Conservation (phyloP, 2,797 vertebrate genomes). For the Geotrypetes seraphini region DNA sequence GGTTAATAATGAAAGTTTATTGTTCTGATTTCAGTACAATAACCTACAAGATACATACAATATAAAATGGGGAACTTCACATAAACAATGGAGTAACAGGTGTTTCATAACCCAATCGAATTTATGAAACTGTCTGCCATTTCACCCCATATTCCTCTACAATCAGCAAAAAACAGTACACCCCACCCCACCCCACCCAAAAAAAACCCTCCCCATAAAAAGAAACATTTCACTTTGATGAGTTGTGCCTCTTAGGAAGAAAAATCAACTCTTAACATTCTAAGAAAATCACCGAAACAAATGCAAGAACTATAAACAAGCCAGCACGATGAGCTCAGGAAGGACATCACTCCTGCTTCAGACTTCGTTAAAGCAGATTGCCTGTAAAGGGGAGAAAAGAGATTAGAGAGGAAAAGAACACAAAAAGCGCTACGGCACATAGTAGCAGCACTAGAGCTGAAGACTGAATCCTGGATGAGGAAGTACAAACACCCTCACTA, state of each 20-base stretch:
- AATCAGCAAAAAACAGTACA: slow-evolving; percentile 46
- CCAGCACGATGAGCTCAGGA: slow-evolving; percentile 48
- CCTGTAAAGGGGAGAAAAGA: slow-evolving; percentile 53
- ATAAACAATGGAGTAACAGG: slow-evolving; percentile 56
- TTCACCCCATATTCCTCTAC: slow-evolving; percentile 37
- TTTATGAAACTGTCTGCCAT: slow-evolving; percentile 38
- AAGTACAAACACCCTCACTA: no score
- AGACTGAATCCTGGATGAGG: no score
- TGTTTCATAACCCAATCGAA: slow-evolving; percentile 48
- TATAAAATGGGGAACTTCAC: slow-evolving; percentile 63
- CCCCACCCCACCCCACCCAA: slow-evolving; percentile 38
- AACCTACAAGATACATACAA: slow-evolving; percentile 65
- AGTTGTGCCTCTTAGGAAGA: slow-evolving; percentile 39
- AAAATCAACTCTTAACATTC: slow-evolving; percentile 24
- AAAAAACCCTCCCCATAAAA: slow-evolving; percentile 42
- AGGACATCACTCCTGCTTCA: slow-evolving; percentile 40
- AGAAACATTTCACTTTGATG: slow-evolving; percentile 45
- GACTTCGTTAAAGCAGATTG: slow-evolving; percentile 41
- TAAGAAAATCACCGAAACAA: slow-evolving; percentile 42
- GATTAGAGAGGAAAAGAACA: slow-evolving; percentile 22
- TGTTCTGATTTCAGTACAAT: slow-evolving; percentile 60
- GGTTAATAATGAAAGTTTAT: slow-evolving; percentile 64
- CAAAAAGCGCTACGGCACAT: no score
- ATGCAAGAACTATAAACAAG: slow-evolving; percentile 40
- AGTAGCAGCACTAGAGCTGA: no score